Conservation (phyloP, 2,113 vertebrate genomes). For the Hemicordylus capensis region DNA sequence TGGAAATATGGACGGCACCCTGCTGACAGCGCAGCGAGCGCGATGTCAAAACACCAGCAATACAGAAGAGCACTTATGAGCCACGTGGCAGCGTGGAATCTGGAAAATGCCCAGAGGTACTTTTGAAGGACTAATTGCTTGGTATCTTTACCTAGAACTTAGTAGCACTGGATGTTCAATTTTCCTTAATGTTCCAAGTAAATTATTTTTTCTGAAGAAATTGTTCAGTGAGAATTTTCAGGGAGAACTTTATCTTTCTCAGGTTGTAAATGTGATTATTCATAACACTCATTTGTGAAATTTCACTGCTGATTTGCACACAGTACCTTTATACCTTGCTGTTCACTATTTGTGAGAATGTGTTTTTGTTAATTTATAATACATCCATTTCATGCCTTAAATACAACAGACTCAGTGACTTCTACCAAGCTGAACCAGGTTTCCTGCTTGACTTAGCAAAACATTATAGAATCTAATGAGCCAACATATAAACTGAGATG, state of each 20-base stretch:
- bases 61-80: too few species aligned
- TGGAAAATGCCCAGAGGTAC: too few species aligned
- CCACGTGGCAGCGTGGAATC: too few species aligned
- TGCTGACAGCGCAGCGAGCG: too few species aligned
- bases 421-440: neutral
- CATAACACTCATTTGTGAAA: neutral
- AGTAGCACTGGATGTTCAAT: neutral
- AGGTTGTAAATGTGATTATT: neutral
- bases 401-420: neutral
- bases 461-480: too few species aligned
- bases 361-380: neutral
- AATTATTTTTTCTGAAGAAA: neutral
- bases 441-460: neutral
- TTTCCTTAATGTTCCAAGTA: neutral
- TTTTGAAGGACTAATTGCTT: neutral
- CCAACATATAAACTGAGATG: neutral
- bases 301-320: neutral
- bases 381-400: neutral
- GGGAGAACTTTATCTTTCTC: neutral
- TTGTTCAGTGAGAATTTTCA: neutral
- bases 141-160: neutral
- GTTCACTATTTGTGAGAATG: neutral
- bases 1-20: too few species aligned
- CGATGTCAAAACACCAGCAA: too few species aligned
- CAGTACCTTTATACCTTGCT: neutral